These are phyloP conservation scores for Euzetes globulus DNA, from an alignment of 2,888 invertebrate genomes.

Conservation along the genomic window DNA sequence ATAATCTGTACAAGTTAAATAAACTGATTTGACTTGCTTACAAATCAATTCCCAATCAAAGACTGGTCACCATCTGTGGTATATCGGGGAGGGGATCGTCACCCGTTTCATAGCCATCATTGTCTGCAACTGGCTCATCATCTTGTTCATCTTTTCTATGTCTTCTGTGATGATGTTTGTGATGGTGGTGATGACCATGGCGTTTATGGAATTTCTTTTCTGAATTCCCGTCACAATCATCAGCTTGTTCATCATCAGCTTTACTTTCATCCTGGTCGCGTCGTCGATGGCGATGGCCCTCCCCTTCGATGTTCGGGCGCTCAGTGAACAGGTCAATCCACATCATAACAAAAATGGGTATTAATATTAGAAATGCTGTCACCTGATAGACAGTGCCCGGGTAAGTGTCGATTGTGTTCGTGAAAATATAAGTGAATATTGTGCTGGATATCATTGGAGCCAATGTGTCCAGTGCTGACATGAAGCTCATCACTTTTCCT, in stretches of 20 bases:
- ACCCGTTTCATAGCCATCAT: no score
- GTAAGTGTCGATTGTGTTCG: slow-evolving; percentile 7
- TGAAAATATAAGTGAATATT: slow-evolving; percentile 8
- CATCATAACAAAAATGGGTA: background rate
- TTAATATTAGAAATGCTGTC: background rate
- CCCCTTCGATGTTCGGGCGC: background rate
- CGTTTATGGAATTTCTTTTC: background rate
- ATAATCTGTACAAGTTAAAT: no score
- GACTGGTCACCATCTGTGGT: no score
- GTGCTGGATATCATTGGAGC: slow-evolving; percentile 5
- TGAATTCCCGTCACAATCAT: background rate
- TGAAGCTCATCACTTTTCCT: slow-evolving; percentile 12
- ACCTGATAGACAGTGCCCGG: background rate
- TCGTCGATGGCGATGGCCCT: background rate
- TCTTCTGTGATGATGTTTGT: no score
- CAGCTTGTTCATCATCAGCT: background rate
- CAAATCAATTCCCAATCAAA: no score
- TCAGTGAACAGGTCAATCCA: slow-evolving; percentile 16
- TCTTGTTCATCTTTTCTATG: no score
- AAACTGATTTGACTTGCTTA: no score
- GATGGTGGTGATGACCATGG: no score
- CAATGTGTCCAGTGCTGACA: slow-evolving; percentile 20
- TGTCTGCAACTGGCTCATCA: no score
- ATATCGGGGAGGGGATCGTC: no score
- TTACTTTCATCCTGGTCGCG: background rate